Percentiles rank a stretch among this genome's conserved stretches.
These are phyloP conservation scores for Daphoenositta chrysoptera DNA, from an alignment of 2,113 vertebrate genomes.

Conservation along the genomic window DNA sequence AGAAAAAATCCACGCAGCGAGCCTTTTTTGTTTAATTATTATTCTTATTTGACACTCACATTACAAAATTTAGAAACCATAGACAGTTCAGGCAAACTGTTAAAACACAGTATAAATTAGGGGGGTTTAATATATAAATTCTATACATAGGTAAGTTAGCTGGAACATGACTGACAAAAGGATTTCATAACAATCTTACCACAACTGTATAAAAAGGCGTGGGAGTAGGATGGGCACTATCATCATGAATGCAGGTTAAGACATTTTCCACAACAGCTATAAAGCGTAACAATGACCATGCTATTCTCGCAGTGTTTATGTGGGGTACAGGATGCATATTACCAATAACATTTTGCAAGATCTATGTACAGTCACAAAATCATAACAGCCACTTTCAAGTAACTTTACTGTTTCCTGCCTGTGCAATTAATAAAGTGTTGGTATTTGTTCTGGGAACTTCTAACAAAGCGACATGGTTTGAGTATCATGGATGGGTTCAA, in stretches of 20 bases:
- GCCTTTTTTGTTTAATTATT: constrained; percentile 6
- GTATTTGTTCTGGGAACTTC: neutral
- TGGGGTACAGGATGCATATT: constrained; percentile 39
- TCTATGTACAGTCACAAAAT: constrained; percentile 68
- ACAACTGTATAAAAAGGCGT: constrained; percentile 67
- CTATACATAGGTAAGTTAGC: constrained; percentile 70
- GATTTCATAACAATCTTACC: constrained; percentile 61
- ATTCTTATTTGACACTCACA: constrained; percentile 65
- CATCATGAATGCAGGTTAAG: constrained; percentile 54
- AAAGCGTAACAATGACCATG: constrained; percentile 60
- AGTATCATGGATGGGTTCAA: neutral
- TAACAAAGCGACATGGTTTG: neutral
- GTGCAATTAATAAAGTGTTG: constrained; percentile 4
- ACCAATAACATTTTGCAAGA: constrained; percentile 56
- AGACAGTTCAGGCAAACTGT: constrained; percentile 76
- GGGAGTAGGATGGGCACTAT: constrained; percentile 42
- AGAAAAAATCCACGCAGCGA: neutral
- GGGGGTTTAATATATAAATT: constrained; percentile 69
- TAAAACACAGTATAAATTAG: constrained; percentile 80
- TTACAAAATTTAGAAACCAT: constrained; percentile 78
- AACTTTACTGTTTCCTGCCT: constrained; percentile 46
- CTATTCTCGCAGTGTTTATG: constrained; percentile 41
- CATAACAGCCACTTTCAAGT: constrained; percentile 36
- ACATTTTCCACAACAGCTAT: constrained; percentile 62
- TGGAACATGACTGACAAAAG: constrained; percentile 65